phyloP scores from a whole-genome alignment of 2,888 invertebrate genomes.

The Dicyrtomina minuta region DNA sequence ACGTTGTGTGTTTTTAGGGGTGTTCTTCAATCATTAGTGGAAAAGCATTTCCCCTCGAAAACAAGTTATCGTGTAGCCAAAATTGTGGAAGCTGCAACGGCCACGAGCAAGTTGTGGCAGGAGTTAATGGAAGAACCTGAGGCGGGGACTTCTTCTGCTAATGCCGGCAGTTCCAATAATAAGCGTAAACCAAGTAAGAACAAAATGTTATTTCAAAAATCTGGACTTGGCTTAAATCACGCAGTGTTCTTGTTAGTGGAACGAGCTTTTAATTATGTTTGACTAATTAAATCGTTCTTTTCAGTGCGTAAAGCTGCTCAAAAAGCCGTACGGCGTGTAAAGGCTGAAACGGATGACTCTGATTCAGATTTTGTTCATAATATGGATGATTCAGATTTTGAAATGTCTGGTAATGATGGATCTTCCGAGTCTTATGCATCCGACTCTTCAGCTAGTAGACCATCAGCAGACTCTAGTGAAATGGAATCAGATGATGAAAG shows the following conservation, averaged over 20 bases:
- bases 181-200: slow-evolving; percentile 63
- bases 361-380: slow-evolving; percentile 65
- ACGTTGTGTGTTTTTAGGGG: slow-evolving; percentile 68
- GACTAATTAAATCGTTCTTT: not conserved
- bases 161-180: slow-evolving; percentile 56
- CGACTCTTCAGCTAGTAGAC: slow-evolving; percentile 21
- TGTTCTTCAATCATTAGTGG: slow-evolving; percentile 92
- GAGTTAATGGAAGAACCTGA: slow-evolving; percentile 54
- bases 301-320: slow-evolving; percentile 64
- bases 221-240: not conserved
- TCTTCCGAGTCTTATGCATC: slow-evolving; percentile 42
- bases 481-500: slow-evolving; percentile 59
- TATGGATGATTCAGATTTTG: slow-evolving; percentile 57
- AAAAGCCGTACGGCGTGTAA: slow-evolving; percentile 57
- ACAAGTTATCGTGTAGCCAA: slow-evolving; percentile 72
- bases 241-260: slow-evolving; percentile 1
- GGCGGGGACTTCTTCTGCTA: slow-evolving; percentile 53
- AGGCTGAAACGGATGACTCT: slow-evolving; percentile 58
- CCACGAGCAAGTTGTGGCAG: slow-evolving; percentile 49
- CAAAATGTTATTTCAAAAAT: not conserved
- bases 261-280: slow-evolving; percentile 7
- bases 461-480: slow-evolving; percentile 46
- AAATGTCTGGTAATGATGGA: slow-evolving; percentile 55
- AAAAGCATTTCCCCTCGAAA: slow-evolving; percentile 98
- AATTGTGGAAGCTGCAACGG: slow-evolving; percentile 8